Conservation (phyloP, 2,113 vertebrate species). For the Cryptomyrus ogoouensis region DNA sequence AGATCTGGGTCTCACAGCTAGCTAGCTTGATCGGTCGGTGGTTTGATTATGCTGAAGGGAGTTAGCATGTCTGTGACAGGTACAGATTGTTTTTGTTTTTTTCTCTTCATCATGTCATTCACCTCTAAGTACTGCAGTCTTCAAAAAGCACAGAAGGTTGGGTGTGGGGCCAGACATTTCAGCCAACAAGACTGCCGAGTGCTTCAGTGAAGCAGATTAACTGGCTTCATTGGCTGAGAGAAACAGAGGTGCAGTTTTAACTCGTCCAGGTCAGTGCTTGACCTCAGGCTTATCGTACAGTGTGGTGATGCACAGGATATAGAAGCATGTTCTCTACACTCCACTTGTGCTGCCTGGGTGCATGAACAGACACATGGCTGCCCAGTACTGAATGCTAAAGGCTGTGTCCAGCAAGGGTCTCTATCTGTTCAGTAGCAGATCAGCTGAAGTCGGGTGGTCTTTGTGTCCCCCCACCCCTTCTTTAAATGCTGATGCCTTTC, state of each 20-base stretch:
- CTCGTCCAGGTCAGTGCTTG: not conserved
- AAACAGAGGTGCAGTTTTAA: not conserved
- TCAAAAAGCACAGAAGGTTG: not conserved
- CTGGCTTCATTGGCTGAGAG: not conserved
- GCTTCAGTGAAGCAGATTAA: not conserved
- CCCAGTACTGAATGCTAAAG: not conserved
- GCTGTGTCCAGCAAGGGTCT: not conserved
- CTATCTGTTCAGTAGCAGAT: not conserved
- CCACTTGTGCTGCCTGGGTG: not conserved
- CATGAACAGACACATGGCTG: not conserved
- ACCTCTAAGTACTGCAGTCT: not conserved
- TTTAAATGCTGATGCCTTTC: constrained; percentile 9
- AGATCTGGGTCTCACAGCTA: not conserved
- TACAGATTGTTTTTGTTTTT: not conserved
- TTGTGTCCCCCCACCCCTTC: not conserved
- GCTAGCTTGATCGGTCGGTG: not conserved
- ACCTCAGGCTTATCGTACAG: not conserved
- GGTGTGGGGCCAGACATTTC: not conserved
- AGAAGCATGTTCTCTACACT: not conserved
- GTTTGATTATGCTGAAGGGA: not conserved
- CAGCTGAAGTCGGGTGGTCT: not conserved
- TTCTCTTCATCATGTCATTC: not conserved
- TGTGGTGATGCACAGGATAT: not conserved
- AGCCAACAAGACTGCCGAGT: not conserved
- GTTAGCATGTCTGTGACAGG: not conserved